Conservation (phyloP, 92 coral and sea anemone species). For the Scolanthus callimorphus region DNA sequence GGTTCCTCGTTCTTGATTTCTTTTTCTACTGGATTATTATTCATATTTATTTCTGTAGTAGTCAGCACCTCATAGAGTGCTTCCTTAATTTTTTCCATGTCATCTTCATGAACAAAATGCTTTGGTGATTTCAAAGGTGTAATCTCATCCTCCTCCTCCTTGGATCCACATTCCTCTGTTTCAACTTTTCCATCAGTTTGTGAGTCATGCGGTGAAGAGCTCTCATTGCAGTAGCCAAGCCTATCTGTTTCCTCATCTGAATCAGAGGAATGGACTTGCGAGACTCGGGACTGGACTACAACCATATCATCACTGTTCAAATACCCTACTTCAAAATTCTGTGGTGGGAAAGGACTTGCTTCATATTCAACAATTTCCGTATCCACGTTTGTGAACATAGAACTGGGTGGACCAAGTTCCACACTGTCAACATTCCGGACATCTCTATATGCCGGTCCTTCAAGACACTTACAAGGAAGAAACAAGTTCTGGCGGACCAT, state of each 20-base stretch:
- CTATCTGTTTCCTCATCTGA: conserved; percentile 58
- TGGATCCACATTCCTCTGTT: conserved; percentile 15
- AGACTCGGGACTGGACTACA: not conserved
- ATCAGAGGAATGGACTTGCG: not conserved
- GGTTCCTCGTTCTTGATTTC: conserved; percentile 24
- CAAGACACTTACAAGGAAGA: conserved; percentile 70
- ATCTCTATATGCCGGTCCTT: conserved; percentile 53
- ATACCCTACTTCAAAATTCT: conserved; percentile 46
- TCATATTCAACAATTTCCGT: conserved; percentile 68
- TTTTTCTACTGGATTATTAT: conserved; percentile 41
- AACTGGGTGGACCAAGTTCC: conserved; percentile 65
- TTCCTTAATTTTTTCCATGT: conserved; percentile 60
- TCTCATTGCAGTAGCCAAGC: conserved; percentile 69
- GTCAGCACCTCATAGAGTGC: conserved; percentile 69
- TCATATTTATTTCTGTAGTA: conserved; percentile 45
- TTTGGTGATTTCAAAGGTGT: conserved; percentile 49
- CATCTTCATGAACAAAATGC: conserved; percentile 36
- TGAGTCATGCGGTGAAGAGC: conserved; percentile 39
- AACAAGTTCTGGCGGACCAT: conserved; percentile 59
- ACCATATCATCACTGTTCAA: conserved; percentile 7
- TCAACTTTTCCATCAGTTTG: conserved; percentile 48
- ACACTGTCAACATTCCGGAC: conserved; percentile 61
- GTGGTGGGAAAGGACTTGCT: conserved; percentile 63
- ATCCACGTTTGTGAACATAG: conserved; percentile 53
- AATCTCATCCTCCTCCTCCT: conserved; percentile 45